Percentiles rank a stretch among this genome's conserved stretches.
These are phyloP conservation scores for Malaclemys terrapin DNA, from an alignment of 2,113 vertebrate genomes.

Conservation along the genomic window DNA sequence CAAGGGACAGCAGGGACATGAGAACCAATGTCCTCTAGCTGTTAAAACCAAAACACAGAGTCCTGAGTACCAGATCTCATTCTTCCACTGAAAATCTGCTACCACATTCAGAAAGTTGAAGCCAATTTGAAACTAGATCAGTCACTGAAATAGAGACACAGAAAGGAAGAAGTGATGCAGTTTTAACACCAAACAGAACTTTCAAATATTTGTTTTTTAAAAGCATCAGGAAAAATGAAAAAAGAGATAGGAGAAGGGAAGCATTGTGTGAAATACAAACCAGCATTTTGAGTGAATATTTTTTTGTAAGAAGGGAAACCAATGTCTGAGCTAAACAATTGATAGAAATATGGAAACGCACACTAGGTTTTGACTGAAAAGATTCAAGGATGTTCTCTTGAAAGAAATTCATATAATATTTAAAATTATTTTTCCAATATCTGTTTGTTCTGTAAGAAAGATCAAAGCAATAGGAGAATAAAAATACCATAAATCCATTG, in stretches of 20 bases:
- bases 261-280: background rate
- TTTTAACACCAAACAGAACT: background rate
- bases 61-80: background rate
- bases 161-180: background rate
- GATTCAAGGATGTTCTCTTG: background rate
- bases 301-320: background rate
- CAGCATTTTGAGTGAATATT: background rate
- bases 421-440: accelerated
- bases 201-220: background rate
- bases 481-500: background rate
- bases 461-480: background rate
- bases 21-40: background rate
- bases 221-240: background rate
- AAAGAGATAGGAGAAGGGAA: background rate
- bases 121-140: background rate
- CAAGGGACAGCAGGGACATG: background rate
- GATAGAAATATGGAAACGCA: background rate
- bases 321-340: accelerated
- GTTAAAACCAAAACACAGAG: background rate
- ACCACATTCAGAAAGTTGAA: background rate
- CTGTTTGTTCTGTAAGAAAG: background rate
- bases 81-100: background rate
- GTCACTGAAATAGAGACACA: background rate
- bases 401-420: constrained; percentile 11
- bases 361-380: background rate